Evolutionary conservation across 1,140 invertebrate genomes (phyloP), one percentile per base, ranked within the genome.

Genomic region (Nasonia longicornis): DNA sequence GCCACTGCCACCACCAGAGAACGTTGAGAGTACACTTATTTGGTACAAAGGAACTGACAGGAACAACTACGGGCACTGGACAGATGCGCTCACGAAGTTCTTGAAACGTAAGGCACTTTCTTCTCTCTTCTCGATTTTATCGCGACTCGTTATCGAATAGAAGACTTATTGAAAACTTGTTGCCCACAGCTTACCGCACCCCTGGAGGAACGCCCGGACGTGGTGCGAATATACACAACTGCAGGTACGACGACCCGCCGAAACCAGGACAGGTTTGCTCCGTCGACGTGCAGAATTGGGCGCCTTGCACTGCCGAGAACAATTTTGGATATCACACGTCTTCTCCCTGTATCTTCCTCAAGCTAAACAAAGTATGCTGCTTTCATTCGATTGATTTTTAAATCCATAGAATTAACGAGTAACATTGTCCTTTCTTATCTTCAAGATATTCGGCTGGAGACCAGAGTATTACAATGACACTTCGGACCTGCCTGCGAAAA

Each of bases 11-110:
- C 94, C 95, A 73, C 88, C 92, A 10, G 93, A 93, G 29, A 96
- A 98, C 88, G 95, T 97, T 70, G 95, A 97, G 84, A 98, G 96
- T 89, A 98, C 97, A 29, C 93, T 99, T 69, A 97, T 99, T 87
- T 97, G 96, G 95, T 98, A 97, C 91, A 96, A 94, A 86, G 94
- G 94, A 66, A 94, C 94, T 8, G 93, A 95, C 77, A 91, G 92
- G 74, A 92, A 94, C 80, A 96, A 95, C 86, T 95, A 94, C 83
- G 91, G 94, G 82, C 93, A 94, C 85, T 98, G 96, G 96, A 94
- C 93, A 52, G 90, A 94, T 22, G 93, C 95, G 76, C 86, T 97
- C 10, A 92, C 94, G 63, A 88, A 92, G 35, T 97, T 97, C 88
- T 91, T 97, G 38, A 92, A 93, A 86, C 93, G 96, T 97, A 91